Evolutionary conservation across 2,797 vertebrate species (phyloP), one percentile per base, ranked within the genome.

Genomic region (Loris lydekkerianus): DNA sequence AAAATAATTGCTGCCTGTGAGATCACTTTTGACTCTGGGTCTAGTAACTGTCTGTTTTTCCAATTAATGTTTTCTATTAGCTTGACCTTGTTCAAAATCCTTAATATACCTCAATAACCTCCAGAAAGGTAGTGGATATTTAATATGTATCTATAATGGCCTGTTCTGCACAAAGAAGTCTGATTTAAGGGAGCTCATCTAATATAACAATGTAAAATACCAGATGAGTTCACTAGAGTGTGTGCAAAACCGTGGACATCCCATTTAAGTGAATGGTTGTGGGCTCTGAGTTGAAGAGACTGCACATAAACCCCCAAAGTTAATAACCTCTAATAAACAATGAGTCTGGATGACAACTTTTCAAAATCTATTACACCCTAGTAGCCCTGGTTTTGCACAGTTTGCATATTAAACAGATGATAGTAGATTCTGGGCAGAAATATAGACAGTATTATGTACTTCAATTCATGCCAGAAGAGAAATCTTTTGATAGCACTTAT

Each of bases 281-380:
- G 49, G 88, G 65, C 91, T 96, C 76, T 94, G 94, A 88, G 78
- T 90, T 96, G 81, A 85, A 97, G 65, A 96, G 84, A 87, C 84
- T 88, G 93, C 91, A n/a, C 93, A 94, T 90, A 94, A 97, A 89
- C 60, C 93, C 60, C 91, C 81, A 86, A 94, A 96, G 95, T 95
- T 98, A 97, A 97, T 96, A 95, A 94, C 92, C 95, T 96, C 91
- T 96, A 94, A 97, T 95, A 97, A 97, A 96, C 96, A 97, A 82
- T 96, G 93, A 97, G n/a, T 76, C 94, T 86, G 69, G 87, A 94
- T 94, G 93, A 96, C 96, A 97, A 73, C 95, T 97, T 95, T 97
- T 97, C 97, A 96, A 93, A 95, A 96, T 96, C 94, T 86, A 93
- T 97, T 97, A 93, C 89, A 96, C 78, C 88, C 49, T 86, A 89